phyloP scores from a whole-genome alignment of 2,797 vertebrate species.

The Xiphorhynchus erythropygius region DNA sequence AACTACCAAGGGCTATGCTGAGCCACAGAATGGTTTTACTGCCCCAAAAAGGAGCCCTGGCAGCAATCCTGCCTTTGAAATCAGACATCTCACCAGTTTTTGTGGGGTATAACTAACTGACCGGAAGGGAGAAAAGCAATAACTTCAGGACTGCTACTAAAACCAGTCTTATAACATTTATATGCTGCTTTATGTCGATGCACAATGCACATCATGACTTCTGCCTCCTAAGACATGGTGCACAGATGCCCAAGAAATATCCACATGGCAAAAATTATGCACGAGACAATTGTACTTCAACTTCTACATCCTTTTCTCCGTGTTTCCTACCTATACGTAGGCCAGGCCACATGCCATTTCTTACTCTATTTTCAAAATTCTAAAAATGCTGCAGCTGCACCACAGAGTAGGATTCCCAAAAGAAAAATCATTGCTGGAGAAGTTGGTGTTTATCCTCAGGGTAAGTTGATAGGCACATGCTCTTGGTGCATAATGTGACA shows the following conservation, averaged over 20 bases:
- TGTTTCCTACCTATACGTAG: neutral
- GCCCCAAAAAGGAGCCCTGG: neutral
- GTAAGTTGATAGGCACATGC: neutral
- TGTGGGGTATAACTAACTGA: neutral
- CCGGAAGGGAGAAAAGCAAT: neutral
- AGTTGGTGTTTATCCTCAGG: neutral
- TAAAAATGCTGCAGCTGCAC: neutral
- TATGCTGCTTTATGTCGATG: rapidly evolving
- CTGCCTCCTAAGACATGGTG: neutral
- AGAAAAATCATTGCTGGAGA: neutral
- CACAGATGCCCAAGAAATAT: neutral
- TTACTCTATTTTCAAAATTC: neutral
- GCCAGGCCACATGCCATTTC: neutral
- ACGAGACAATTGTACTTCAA: neutral
- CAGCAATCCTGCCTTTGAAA: neutral
- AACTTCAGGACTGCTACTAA: neutral
- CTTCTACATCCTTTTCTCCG: neutral
- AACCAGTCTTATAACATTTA: neutral
- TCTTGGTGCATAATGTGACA: neutral
- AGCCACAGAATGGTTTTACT: neutral
- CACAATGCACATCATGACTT: neutral
- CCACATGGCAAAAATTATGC: neutral
- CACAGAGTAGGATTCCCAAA: neutral
- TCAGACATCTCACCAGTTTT: neutral
- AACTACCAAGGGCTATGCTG: neutral